A percentile compares a stretch with the other conserved stretches of the same genome.
Evolutionary conservation across 2,888 invertebrate species (phyloP).

Genomic region (Diarsia rubi): DNA sequence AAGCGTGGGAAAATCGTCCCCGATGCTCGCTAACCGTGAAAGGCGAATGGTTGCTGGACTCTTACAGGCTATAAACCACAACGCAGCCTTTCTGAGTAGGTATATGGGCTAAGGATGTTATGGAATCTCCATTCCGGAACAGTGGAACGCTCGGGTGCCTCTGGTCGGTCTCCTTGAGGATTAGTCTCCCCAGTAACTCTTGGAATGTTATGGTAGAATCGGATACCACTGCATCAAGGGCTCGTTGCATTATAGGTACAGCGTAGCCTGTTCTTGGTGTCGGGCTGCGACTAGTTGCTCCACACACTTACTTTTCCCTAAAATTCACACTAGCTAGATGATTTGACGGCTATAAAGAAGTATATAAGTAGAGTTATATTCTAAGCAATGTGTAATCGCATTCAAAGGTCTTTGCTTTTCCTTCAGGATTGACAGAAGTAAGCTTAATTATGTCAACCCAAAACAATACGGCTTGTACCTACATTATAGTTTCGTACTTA

Average conservation of each 20-base stretch:
- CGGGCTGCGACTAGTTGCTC: neutral
- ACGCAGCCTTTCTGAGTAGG: neutral
- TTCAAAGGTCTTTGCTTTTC: neutral
- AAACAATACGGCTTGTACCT: neutral
- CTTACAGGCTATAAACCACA: neutral
- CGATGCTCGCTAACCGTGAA: neutral
- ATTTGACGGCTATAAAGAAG: neutral
- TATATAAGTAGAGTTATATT: neutral
- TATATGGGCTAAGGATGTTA: neutral
- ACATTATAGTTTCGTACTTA: neutral
- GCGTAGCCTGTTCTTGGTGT: neutral
- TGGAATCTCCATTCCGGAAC: neutral
- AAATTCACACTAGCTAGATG: neutral
- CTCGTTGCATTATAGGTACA: neutral
- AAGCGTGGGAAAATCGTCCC: neutral
- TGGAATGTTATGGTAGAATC: neutral
- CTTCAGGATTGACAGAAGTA: neutral
- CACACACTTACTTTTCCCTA: neutral
- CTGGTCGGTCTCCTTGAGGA: neutral
- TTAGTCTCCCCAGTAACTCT: neutral
- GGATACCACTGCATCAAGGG: neutral
- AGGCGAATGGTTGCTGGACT: neutral
- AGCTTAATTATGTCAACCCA: neutral
- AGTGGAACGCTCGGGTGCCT: neutral
- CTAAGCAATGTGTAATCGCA: neutral